Conservation (phyloP, 2,797 vertebrate genomes). For the Microhierax caerulescens region DNA sequence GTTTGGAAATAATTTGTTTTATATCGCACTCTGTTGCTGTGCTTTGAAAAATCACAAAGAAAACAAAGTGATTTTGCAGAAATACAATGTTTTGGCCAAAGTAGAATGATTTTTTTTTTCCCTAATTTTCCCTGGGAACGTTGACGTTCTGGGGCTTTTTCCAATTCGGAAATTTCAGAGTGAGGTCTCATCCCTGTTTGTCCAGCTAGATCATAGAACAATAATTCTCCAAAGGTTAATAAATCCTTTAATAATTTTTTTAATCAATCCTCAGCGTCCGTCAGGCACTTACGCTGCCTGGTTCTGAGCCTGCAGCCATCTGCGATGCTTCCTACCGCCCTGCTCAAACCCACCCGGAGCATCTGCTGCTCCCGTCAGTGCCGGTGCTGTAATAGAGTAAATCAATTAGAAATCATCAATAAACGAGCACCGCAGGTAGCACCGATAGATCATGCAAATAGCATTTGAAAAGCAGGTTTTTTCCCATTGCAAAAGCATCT, state of each 20-base stretch:
- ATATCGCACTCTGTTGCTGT: background rate
- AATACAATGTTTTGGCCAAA: background rate
- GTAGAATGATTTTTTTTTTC: background rate
- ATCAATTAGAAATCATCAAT: background rate
- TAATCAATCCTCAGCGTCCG: background rate
- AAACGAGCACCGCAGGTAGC: background rate
- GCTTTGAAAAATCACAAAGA: background rate
- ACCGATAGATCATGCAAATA: background rate
- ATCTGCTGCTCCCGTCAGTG: background rate
- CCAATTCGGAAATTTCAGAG: background rate
- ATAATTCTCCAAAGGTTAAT: background rate
- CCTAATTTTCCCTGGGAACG: background rate
- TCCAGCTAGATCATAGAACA: background rate
- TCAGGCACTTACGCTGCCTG: background rate
- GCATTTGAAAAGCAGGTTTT: background rate
- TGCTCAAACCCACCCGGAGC: background rate
- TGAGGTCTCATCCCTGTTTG: rapidly evolving
- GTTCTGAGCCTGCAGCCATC: background rate
- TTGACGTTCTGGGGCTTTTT: background rate
- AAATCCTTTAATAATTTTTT: background rate
- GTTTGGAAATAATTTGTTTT: constrained; percentile 32
- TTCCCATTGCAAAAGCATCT: rapidly evolving
- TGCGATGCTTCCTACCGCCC: background rate
- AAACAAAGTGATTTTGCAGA: constrained; percentile 39
- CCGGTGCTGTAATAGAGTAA: background rate